Percentiles rank a stretch among this genome's conserved stretches.
Evolutionary conservation across 2,888 invertebrate genomes (phyloP).

Genomic region (Erpobdella octoculata): DNA sequence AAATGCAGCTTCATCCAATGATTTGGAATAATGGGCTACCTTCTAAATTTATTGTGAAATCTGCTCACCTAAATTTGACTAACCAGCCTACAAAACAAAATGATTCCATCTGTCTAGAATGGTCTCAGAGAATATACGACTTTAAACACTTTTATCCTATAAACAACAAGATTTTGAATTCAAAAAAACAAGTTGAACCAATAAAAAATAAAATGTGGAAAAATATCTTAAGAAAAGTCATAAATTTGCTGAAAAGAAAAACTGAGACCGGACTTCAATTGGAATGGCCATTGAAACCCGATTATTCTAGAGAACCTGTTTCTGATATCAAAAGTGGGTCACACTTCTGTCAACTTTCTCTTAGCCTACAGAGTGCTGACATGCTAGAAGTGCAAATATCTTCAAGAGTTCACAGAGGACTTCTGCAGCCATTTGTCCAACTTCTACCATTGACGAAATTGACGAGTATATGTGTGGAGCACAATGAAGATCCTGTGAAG

Average conservation of each 20-base stretch:
- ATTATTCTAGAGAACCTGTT: background rate
- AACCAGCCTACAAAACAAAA: background rate
- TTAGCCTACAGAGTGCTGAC: conserved; percentile 35
- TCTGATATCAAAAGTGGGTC: background rate
- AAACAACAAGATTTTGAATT: no score
- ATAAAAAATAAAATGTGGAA: no score
- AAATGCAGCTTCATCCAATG: conserved; percentile 38
- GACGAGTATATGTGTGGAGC: conserved; percentile 46
- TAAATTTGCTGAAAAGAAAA: no score
- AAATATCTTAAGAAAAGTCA: no score
- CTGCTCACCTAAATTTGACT: background rate
- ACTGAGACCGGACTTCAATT: no score
- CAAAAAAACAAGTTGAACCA: no score
- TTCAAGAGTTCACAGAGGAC: conserved; percentile 38
- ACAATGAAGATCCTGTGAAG: conserved; percentile 37
- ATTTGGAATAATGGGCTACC: conserved; percentile 22
- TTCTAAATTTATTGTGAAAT: background rate
- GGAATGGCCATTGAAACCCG: no score
- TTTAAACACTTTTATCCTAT: background rate
- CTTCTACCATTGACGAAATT: conserved; percentile 42
- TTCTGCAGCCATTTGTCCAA: conserved; percentile 43
- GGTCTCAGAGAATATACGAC: background rate
- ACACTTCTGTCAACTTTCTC: conserved; percentile 34
- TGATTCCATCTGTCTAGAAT: background rate
- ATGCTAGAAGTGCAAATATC: conserved; percentile 43